Base-by-base conservation (phyloP, 2,797 vertebrate species). In the Eurystomus glaucurus region DNA sequence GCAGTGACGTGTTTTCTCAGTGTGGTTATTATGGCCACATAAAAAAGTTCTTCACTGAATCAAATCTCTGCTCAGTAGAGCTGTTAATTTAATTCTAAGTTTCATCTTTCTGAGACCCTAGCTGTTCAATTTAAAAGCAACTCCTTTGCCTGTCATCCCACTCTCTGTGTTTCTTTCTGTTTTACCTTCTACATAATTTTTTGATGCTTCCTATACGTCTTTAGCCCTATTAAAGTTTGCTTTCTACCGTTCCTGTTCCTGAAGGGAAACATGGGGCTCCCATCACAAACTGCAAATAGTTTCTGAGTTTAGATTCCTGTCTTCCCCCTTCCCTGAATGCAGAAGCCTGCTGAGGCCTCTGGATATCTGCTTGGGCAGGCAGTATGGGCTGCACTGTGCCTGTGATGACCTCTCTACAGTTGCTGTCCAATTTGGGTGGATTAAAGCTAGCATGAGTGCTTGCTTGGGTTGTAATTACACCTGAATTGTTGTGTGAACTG, bases 261-360 rank as follows among this genome's bases (percentile, higher is more conserved):
- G 26, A 43, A 33, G n/a, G 35, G 35, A 54, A 90, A 25, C 65
- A 52, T 14, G n/a, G 21, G 6, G 20, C 6, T 43, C 61, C 4
- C 43, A 35, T 45, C 28, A 62, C 28, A 62, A 58, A 46, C 6
- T 10, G 11, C 43, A 74, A 54, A 22, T 15, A n/a, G 10, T 39
- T 88, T 50, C 37, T 88, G 57, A 58, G 57, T 88, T 92, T 72
- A 48, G 20, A 7, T 35, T 6, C 41, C 33, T 58, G 22, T 39
- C 5, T 5, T 13, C 19, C 2, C 0, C 6, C 6, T 41, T 37
- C 41, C 29, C 13, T 9, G 14, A 2, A 10, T 51, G 68, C 39
- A 72, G 77, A 41, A 68, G 14, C 64, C 48, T 46, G 15, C 1
- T 2, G 16, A 4, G 4, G 7, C 33, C 62, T 43, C 66, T 41